These are phyloP conservation scores for Anhinga anhinga DNA, from an alignment of 2,113 vertebrate genomes.

Conservation along the genomic window DNA sequence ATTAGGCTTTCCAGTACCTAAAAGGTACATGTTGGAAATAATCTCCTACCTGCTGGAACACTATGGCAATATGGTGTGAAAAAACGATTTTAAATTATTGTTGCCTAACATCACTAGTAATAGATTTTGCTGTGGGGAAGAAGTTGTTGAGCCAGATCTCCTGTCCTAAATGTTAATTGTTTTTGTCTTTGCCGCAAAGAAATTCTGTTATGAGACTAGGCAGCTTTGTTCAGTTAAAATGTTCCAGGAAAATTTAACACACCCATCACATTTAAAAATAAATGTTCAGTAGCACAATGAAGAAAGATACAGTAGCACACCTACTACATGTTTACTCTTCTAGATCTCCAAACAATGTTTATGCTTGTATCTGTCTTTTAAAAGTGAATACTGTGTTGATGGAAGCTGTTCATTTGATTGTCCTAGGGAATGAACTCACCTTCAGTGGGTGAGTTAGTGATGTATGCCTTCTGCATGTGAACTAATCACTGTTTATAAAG, in stretches of 20 bases:
- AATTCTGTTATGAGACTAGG: conserved; percentile 30
- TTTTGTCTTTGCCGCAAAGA: conserved; percentile 43
- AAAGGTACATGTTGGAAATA: background rate
- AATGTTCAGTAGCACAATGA: background rate
- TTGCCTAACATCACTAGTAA: conserved; percentile 20
- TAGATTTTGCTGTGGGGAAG: conserved; percentile 39
- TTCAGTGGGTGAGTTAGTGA: background rate
- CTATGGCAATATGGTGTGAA: background rate
- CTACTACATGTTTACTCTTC: background rate
- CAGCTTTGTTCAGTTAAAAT: conserved; percentile 18
- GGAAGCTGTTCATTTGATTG: background rate
- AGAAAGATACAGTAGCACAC: background rate
- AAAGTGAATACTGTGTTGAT: background rate
- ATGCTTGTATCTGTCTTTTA: background rate
- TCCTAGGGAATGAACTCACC: background rate
- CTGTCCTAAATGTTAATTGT: conserved; percentile 58
- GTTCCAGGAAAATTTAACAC: conserved; percentile 2
- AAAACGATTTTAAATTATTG: conserved; percentile 35
- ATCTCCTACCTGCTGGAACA: background rate
- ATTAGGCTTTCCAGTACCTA: background rate
- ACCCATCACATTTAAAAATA: conserved; percentile 1
- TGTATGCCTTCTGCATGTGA: background rate
- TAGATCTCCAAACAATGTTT: background rate
- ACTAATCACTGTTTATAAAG: background rate
- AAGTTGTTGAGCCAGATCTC: conserved; percentile 11